Conservation (phyloP, 2,113 vertebrate genomes). For the Corythornis cristatus region DNA sequence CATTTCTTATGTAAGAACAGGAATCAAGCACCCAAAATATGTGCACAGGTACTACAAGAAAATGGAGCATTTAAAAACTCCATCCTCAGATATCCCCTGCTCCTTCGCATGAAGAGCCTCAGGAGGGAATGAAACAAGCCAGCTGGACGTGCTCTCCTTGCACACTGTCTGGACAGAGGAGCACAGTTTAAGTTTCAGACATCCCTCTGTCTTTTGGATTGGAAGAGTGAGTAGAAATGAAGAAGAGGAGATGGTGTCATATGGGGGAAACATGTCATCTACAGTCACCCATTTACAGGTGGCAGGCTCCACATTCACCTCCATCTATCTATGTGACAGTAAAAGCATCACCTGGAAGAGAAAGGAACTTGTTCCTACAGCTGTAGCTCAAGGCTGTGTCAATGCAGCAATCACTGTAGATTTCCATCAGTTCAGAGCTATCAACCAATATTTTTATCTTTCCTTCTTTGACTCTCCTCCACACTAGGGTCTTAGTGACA, state of each 20-base stretch:
- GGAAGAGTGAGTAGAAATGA: not conserved
- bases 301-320: not conserved
- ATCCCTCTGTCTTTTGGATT: not conserved
- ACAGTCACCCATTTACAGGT: not conserved
- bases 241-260: not conserved
- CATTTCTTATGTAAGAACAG: not conserved
- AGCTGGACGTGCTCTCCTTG: not conserved
- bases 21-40: not conserved
- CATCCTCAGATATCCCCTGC: not conserved
- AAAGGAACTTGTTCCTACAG: not conserved
- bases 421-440: not conserved
- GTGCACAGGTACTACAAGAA: not conserved
- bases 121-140: not conserved
- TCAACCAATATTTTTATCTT: not conserved
- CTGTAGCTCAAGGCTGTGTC: not conserved
- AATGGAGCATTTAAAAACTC: not conserved
- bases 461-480: not conserved
- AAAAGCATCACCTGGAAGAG: not conserved
- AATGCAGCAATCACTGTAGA: not conserved
- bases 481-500: not conserved
- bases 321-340: rapidly evolving
- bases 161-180: not conserved
- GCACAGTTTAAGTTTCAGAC: not conserved
- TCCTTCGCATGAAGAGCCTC: not conserved
- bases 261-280: not conserved